Percentiles rank a stretch among this genome's conserved stretches.
Evolutionary conservation across 2,888 invertebrate species (phyloP).

Genomic region (Calliscelio sp.): DNA sequence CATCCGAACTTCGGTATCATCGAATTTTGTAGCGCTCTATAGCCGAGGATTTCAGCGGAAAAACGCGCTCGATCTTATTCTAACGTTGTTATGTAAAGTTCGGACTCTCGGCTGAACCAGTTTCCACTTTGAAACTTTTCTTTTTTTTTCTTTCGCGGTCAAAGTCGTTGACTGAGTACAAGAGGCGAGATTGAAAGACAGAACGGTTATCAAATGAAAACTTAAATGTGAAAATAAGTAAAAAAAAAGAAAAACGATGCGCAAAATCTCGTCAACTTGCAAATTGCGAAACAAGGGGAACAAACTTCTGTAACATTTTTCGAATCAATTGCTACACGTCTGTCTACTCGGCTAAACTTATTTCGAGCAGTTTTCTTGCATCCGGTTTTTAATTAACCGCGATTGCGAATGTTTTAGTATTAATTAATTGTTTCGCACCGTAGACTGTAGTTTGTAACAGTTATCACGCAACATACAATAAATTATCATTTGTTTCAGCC

Average conservation of each 20-base stretch:
- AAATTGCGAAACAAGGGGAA: slow-evolving; percentile 18
- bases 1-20: not conserved
- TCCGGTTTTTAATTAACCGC: slow-evolving; percentile 14
- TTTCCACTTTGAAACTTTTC: slow-evolving; percentile 51
- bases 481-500: slow-evolving; percentile 26
- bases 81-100: slow-evolving; percentile 47
- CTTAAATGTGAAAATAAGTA: slow-evolving; percentile 23
- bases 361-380: slow-evolving; percentile 1
- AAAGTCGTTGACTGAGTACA: slow-evolving; percentile 53
- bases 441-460: slow-evolving; percentile 26
- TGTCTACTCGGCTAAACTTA: not conserved
- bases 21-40: slow-evolving; percentile 21
- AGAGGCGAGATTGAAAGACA: slow-evolving; percentile 52
- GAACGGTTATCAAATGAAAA: slow-evolving; percentile 52
- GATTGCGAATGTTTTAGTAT: slow-evolving; percentile 31
- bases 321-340: not conserved
- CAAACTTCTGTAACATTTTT: not conserved
- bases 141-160: slow-evolving; percentile 49
- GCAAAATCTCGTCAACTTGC: too few relatives aligned
- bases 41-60: slow-evolving; percentile 12
- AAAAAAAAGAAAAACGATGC: too few relatives aligned
- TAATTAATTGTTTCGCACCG: slow-evolving; percentile 17
- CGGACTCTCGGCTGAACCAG: slow-evolving; percentile 35
- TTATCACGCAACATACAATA: slow-evolving; percentile 36
- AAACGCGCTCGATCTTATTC: slow-evolving; percentile 38